Evolutionary conservation across 2,797 vertebrate species (phyloP).

Genomic region (Oceanodroma leucorhoa): DNA sequence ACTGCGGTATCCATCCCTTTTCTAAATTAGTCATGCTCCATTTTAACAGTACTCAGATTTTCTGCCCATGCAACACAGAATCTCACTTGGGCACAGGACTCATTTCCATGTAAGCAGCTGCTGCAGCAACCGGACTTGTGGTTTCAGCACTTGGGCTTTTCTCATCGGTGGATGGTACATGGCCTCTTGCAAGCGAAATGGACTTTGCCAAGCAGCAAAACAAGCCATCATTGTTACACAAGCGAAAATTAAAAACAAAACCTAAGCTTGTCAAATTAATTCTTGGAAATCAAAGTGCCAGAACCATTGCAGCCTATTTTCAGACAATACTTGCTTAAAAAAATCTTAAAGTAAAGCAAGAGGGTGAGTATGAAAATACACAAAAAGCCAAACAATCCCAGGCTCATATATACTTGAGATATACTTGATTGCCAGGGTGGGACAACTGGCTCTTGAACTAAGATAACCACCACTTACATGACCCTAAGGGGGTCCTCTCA

Average conservation of each 20-base stretch:
- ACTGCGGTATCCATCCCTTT: neutral
- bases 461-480: neutral
- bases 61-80: neutral
- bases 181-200: neutral
- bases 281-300: neutral
- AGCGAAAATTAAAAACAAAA: neutral
- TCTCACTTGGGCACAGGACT: neutral
- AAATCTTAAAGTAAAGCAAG: neutral
- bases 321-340: neutral
- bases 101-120: neutral
- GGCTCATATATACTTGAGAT: neutral
- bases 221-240: fast-evolving
- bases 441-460: neutral
- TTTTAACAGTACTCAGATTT: neutral
- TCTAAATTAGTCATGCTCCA: neutral
- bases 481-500: neutral
- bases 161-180: neutral
- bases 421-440: neutral
- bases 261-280: neutral
- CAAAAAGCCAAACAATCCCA: neutral
- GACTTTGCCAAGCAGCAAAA: neutral
- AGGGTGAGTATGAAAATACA: neutral
- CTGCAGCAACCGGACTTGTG: neutral
- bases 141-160: neutral
- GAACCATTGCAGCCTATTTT: neutral